Conservation (phyloP, 2,113 vertebrate species). For the Aptenodytes forsteri region DNA sequence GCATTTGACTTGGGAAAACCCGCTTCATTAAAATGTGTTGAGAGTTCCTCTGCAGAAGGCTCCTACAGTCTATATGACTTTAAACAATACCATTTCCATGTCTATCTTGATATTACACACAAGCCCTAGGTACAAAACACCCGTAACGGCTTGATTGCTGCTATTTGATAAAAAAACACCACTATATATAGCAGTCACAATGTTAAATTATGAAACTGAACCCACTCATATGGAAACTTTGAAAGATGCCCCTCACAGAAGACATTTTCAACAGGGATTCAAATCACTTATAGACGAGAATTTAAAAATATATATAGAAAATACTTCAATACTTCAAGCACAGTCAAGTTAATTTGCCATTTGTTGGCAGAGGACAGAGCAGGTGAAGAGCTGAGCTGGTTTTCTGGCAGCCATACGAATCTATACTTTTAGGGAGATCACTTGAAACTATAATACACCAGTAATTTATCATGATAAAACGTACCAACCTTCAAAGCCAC, state of each 20-base stretch:
- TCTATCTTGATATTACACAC: neutral
- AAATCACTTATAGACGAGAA: neutral
- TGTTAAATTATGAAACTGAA: neutral
- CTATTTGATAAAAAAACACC: neutral
- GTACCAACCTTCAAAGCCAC: neutral
- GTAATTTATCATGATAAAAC: neutral
- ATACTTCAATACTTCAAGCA: neutral
- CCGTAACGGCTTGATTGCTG: neutral
- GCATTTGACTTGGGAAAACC: neutral
- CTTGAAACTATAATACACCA: neutral
- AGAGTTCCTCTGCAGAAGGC: neutral
- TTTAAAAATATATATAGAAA: neutral
- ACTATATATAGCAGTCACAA: neutral
- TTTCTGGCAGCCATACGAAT: neutral
- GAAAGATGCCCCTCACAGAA: neutral
- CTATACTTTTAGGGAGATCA: neutral
- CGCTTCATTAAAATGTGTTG: neutral
- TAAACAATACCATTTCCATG: neutral
- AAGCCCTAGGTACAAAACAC: neutral
- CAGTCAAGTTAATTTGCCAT: neutral
- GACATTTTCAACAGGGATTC: neutral
- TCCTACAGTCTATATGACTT: neutral
- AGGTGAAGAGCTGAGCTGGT: neutral
- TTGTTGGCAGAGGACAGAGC: neutral
- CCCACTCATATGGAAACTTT: neutral